Evolutionary conservation across 2,113 vertebrate species (phyloP).

Genomic region (Cavia porcellus): DNA sequence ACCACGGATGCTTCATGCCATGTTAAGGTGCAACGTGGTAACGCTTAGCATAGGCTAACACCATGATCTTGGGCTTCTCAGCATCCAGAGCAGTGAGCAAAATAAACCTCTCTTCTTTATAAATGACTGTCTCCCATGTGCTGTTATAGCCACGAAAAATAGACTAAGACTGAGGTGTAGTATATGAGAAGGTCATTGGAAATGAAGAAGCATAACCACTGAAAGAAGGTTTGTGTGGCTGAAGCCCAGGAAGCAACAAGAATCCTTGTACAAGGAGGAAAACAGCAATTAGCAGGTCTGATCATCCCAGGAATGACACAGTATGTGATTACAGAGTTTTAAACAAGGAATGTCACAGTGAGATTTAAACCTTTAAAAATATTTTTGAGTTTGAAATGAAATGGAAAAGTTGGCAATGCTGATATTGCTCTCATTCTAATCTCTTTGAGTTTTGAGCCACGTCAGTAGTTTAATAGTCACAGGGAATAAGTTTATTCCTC

Average conservation of each 20-base stretch:
- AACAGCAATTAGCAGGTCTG: not conserved
- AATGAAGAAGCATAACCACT: not conserved
- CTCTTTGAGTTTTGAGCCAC: constrained; percentile 4
- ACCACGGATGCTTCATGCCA: not conserved
- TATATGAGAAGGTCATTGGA: not conserved
- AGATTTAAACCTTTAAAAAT: constrained; percentile 37
- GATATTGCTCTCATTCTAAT: constrained; percentile 27
- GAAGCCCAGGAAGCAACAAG: not conserved
- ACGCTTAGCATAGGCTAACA: not conserved
- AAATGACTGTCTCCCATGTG: not conserved
- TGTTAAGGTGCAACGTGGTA: not conserved
- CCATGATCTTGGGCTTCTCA: not conserved
- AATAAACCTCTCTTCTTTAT: not conserved
- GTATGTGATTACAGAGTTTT: not conserved
- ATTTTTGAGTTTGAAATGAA: not conserved
- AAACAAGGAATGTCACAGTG: not conserved
- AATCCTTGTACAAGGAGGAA: not conserved
- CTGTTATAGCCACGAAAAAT: not conserved
- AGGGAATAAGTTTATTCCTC: constrained; percentile 14
- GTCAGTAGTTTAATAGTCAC: constrained; percentile 46
- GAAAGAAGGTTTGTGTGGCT: not conserved
- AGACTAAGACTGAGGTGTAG: not conserved
- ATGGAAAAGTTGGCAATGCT: not conserved
- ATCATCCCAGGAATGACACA: not conserved
- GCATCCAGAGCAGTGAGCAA: not conserved